Conservation (phyloP, 2,113 vertebrate species). For the Pygoscelis antarcticus region DNA sequence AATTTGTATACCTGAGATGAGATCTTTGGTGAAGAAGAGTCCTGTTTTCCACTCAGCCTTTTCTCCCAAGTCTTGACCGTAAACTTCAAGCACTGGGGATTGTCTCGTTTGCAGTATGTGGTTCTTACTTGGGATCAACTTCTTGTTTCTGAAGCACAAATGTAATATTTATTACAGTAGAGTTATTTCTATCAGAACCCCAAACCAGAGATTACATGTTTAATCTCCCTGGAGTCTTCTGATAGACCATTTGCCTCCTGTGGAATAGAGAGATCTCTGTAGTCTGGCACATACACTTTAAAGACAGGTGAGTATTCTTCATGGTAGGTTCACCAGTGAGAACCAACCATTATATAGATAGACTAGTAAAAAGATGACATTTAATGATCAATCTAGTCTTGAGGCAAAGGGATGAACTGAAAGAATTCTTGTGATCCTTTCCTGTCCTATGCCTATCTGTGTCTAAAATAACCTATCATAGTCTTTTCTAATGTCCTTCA, state of each 20-base stretch:
- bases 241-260: neutral
- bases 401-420: neutral
- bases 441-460: neutral
- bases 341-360: neutral
- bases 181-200: neutral
- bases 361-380: neutral
- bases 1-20: neutral
- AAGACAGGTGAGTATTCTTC: neutral
- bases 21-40: neutral
- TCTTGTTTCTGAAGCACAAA: neutral
- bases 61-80: neutral
- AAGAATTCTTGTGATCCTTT: neutral
- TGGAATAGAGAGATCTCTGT: neutral
- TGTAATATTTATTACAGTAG: neutral
- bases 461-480: neutral
- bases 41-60: neutral
- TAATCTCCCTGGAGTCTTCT: neutral
- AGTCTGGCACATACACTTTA: neutral
- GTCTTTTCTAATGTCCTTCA: neutral
- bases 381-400: neutral
- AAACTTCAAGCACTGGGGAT: neutral
- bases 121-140: neutral
- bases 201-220: neutral
- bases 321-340: neutral
- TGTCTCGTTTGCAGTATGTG: neutral